Conservation (phyloP, 1,140 invertebrate genomes). For the Hyphantria cunea region DNA sequence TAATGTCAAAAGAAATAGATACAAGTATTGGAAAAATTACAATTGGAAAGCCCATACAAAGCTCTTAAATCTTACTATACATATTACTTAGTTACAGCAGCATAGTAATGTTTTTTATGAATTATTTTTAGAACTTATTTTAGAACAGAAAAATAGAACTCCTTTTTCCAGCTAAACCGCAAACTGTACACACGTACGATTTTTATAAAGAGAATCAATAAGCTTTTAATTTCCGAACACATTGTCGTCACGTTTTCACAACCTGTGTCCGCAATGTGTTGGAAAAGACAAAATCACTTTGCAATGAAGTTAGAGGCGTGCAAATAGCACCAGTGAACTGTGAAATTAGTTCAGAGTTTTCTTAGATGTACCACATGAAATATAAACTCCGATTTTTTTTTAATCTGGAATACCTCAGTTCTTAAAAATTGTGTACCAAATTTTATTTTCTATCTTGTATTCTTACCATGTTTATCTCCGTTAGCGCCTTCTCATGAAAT, state of each 20-base stretch:
- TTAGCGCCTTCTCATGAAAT: too few species aligned
- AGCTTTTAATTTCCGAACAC: conserved; percentile 27
- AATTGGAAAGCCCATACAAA: too few species aligned
- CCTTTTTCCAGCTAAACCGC: conserved; percentile 10
- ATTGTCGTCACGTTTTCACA: conserved; percentile 33
- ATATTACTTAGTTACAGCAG: too few species aligned
- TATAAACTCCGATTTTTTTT: conserved; percentile 40
- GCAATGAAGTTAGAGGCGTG: conserved; percentile 68
- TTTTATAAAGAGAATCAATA: conserved; percentile 23
- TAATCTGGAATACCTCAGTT: neutral
- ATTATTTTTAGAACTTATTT: too few species aligned
- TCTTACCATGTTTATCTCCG: too few species aligned
- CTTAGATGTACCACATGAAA: conserved; percentile 60
- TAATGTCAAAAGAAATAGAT: too few species aligned
- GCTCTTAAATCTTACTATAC: too few species aligned
- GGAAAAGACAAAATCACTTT: conserved; percentile 70
- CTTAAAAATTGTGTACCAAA: neutral
- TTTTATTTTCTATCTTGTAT: too few species aligned
- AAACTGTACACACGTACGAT: conserved; percentile 9
- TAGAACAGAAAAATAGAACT: too few species aligned
- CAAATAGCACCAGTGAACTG: conserved; percentile 71
- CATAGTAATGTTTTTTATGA: too few species aligned
- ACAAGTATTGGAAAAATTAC: too few species aligned
- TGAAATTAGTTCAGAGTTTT: conserved; percentile 73
- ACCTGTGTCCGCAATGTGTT: conserved; percentile 35